Evolutionary conservation across 1,140 invertebrate genomes (phyloP), one percentile per base, ranked within the genome.

Genomic region (Zeugodacus cucurbitae): DNA sequence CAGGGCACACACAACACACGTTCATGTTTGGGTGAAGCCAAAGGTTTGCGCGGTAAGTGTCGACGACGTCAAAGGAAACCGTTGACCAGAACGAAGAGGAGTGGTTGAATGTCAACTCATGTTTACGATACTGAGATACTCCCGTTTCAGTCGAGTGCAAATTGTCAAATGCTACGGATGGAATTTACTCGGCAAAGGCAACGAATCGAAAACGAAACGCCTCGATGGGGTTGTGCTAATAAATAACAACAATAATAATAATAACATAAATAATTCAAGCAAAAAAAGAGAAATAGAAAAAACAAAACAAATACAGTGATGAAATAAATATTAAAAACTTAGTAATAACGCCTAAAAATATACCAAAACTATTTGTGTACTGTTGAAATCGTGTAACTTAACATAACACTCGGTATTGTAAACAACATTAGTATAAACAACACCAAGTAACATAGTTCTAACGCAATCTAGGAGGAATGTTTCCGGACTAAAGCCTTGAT

Each of bases 131-230:
- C 44, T 14, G 67, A 82, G 41, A 82, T 22, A 48, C 20, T 3
- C 37, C 74, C 86, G 54, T 48, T 88, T 88, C 85, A 89, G 88
- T 89, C 87, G 88, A 89, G 87, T 87, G 87, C 59, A 87, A 88
- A 88, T 87, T 88, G 88, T 88, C 88, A 85, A 89, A 89, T 82
- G 82, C 59, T 85, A 86, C 88, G 88, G 86, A 58, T 20, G n/a
- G 87, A 88, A 58, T 87, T 29, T 34, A 70, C 64, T 70, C 54
- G 59, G 29, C 34, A 67, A 54, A 58, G 37, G 44, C 85, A 59
- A 34, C 44, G 82, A 22, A 78, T 54, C 20, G 57, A 62, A 88
- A 87, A 67, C 20, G 32, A 48, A 70, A 41, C 57, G 58, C 74
- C 74, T 82, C 67, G 67, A 57, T 62, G 29, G 29, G 57, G 67